Conservation (phyloP, 2,113 vertebrate species). For the Clupea harengus region DNA sequence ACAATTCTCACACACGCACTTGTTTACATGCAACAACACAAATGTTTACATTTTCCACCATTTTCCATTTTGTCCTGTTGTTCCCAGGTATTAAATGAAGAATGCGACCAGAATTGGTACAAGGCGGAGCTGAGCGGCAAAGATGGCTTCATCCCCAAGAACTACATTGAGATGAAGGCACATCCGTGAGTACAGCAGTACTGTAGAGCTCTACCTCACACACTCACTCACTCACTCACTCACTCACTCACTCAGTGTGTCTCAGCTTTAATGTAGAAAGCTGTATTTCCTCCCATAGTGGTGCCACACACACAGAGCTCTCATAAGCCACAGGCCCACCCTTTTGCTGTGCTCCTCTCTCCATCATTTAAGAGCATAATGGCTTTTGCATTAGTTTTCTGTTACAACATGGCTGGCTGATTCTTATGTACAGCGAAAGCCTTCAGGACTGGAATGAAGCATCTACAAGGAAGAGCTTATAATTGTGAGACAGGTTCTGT, state of each 20-base stretch:
- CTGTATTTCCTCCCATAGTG: background rate
- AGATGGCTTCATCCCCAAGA: conserved; percentile 98
- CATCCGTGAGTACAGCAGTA: conserved; percentile 82
- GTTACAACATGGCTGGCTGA: background rate
- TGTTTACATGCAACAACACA: background rate
- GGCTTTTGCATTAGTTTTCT: background rate
- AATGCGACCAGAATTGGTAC: conserved; percentile 71
- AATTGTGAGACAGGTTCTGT: background rate
- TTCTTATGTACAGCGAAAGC: background rate
- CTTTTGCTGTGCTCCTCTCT: background rate
- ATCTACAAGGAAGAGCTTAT: background rate
- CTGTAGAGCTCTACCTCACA: conserved; percentile 43
- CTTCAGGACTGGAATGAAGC: background rate
- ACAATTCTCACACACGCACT: too few species aligned
- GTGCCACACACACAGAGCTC: background rate
- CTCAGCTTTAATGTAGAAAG: background rate
- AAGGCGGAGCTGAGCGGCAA: conserved; percentile 96
- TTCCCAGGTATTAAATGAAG: conserved; percentile 95
- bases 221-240: background rate
- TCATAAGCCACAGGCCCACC: background rate
- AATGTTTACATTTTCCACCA: background rate
- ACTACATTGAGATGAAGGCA: conserved; percentile 98
- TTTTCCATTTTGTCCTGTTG: conserved; percentile 15
- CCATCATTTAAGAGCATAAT: background rate
- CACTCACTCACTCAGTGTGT: too few species aligned